These are phyloP conservation scores for Eilema sororculum DNA, from an alignment of 2,888 invertebrate genomes.

Conservation along the genomic window DNA sequence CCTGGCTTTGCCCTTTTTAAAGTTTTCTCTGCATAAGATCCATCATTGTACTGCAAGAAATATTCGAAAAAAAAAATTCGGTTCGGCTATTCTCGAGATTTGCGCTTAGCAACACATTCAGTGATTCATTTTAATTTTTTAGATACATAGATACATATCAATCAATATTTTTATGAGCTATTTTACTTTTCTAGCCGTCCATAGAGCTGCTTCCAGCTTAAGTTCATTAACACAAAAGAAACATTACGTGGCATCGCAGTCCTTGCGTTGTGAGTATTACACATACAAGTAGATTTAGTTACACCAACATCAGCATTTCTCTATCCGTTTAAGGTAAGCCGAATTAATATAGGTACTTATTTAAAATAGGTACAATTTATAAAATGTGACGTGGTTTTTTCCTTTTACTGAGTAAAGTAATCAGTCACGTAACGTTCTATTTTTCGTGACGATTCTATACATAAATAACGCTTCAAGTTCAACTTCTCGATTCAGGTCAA, in stretches of 20 bases:
- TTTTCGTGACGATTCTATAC: not conserved
- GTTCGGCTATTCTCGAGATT: too few species aligned
- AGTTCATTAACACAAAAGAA: constrained; percentile 72
- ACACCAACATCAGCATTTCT: constrained; percentile 26
- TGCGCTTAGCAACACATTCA: too few species aligned
- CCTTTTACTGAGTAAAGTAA: not conserved
- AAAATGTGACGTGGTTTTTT: not conserved
- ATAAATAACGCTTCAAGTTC: too few species aligned
- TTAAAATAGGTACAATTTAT: not conserved
- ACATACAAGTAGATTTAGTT: constrained; percentile 52
- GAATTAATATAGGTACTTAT: not conserved
- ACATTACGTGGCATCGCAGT: constrained; percentile 61
- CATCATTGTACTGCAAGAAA: too few species aligned
- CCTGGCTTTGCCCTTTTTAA: too few species aligned
- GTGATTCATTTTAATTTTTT: too few species aligned
- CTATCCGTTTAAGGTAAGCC: constrained; percentile 38
- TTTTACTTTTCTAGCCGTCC: constrained; percentile 67
- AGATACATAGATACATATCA: too few species aligned
- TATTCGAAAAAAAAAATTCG: too few species aligned
- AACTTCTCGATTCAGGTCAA: not conserved
- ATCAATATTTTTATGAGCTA: not conserved
- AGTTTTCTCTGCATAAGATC: too few species aligned
- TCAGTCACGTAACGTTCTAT: not conserved
- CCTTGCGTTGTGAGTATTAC: constrained; percentile 68
- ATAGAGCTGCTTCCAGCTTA: constrained; percentile 74